Conservation (phyloP, 2,113 vertebrate species). For the Charina bottae region DNA sequence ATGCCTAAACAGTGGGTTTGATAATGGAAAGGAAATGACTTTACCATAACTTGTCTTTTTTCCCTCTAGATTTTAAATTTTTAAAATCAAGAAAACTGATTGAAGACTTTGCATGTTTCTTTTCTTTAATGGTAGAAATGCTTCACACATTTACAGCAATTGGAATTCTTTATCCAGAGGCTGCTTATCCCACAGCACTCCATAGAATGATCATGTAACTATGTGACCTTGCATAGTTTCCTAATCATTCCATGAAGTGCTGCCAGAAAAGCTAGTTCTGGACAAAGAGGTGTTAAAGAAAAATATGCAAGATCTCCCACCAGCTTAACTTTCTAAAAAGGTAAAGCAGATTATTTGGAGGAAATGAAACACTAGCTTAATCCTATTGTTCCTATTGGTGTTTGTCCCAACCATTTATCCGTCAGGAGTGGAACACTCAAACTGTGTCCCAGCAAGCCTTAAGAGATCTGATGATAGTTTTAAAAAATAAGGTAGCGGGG, state of each 20-base stretch:
- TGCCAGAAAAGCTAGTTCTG: no score
- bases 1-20: neutral
- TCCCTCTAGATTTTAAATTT: neutral
- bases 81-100: neutral
- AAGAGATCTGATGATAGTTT: neutral
- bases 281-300: no score
- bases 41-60: neutral
- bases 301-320: no score
- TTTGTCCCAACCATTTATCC: neutral
- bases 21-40: neutral
- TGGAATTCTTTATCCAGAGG: neutral
- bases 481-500: neutral
- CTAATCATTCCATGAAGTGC: no score
- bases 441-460: neutral
- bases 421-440: neutral
- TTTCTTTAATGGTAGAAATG: neutral
- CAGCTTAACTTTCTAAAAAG: neutral
- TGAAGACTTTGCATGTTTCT: neutral
- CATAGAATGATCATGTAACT: neutral
- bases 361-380: neutral
- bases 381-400: neutral
- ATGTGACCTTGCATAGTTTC: no score
- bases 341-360: neutral
- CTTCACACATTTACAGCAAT: neutral
- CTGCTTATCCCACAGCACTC: neutral